Evolutionary conservation across 1,140 invertebrate genomes (phyloP), one percentile per base, ranked within the genome.

Genomic region (Maconellicoccus hirsutus): DNA sequence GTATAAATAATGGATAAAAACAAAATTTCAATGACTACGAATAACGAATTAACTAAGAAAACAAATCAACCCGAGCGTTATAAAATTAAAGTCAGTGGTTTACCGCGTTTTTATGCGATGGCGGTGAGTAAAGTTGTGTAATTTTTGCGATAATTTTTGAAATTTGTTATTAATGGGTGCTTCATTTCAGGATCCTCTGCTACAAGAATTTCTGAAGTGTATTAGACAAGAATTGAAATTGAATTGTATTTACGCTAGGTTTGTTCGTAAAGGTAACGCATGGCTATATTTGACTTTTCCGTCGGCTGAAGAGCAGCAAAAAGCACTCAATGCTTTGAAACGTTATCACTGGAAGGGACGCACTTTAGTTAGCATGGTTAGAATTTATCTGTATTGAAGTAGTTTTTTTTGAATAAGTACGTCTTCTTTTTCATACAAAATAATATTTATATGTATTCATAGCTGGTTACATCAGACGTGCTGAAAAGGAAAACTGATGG

Each of bases 271-370:
- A 70, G 75, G 76, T 1, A 76, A 76, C 69, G 75, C 83, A 1
- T 91, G 85, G 84, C 79, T 87, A 2, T 94, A 87, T 80, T 86
- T 91, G 7, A 90, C 88, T 73, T 93, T 91, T 73, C 85, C 85
- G 76, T 73, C 72, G 79, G 88, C 90, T 75, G 86, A 88, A 75
- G 86, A 86, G 69, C 82, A 88, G 75, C 80, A 85, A n/a, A 84
- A 84, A 75, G 91, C 90, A 8, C 83, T 94, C 72, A 77, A 82
- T 73, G 82, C 81, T 19, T 78, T 94, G 0, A 85, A 89, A 81
- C 87, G 87, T 29, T 86, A 84, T 78, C 81, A 81, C 70, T 94
- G 89, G 89, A 92, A 92, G 79, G 82, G 82, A 59, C 78, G 76
- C 22, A 79, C 75, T 63, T 77, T 89, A 0, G 78, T 74, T 69